These are phyloP conservation scores for Caradrina kadenii DNA, from an alignment of 2,888 invertebrate genomes.

Conservation along the genomic window DNA sequence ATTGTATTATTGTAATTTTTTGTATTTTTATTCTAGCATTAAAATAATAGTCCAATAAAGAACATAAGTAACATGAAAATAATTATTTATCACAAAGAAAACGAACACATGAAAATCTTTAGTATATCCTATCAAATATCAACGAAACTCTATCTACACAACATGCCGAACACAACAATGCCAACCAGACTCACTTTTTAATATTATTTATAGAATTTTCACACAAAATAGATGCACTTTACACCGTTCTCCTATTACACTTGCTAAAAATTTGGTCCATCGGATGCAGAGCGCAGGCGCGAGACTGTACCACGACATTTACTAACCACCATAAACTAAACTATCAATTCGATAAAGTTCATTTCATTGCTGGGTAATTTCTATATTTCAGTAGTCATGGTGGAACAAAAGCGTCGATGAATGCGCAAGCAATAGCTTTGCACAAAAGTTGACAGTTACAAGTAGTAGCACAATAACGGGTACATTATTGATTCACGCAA, in stretches of 20 bases:
- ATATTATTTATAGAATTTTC: conserved; percentile 71
- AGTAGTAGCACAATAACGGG: conserved; percentile 64
- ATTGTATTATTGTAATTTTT: neutral
- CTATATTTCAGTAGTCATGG: rapidly evolving
- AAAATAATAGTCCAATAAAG: neutral
- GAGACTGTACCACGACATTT: conserved; percentile 65
- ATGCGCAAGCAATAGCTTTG: conserved; percentile 16
- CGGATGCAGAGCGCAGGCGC: conserved; percentile 86
- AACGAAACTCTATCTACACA: conserved; percentile 12
- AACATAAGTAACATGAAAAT: conserved; percentile 6
- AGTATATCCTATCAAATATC: neutral
- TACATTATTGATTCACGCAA: conserved; percentile 86
- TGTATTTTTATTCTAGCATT: neutral
- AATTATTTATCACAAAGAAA: conserved; percentile 49
- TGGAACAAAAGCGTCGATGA: conserved; percentile 66
- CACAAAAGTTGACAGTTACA: conserved; percentile 10
- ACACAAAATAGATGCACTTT: conserved; percentile 83
- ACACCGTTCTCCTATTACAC: conserved; percentile 80
- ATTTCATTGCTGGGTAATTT: conserved; percentile 67
- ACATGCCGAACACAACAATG: conserved; percentile 33
- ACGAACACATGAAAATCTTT: conserved; percentile 15
- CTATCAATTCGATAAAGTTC: neutral
- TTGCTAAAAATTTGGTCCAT: conserved; percentile 82
- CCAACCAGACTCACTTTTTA: conserved; percentile 78
- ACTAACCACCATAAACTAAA: conserved; percentile 66